Conservation (phyloP, 1,140 invertebrate species). For the Drosophila truncata region DNA sequence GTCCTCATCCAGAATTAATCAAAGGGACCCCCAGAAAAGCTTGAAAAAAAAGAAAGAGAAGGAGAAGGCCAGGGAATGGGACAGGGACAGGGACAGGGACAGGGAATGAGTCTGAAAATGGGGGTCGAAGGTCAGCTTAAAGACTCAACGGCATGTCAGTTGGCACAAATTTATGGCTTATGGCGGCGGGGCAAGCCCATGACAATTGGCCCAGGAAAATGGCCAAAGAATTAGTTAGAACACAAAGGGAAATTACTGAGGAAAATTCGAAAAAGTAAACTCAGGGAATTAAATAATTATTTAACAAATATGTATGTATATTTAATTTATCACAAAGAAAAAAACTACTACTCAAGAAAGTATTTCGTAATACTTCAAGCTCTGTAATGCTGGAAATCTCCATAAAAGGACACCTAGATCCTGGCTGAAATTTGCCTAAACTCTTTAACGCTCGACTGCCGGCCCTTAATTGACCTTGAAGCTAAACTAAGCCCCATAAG, state of each 20-base stretch:
- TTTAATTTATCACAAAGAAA: not conserved
- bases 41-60: not conserved
- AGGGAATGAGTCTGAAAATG: not conserved
- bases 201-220: conserved; percentile 26
- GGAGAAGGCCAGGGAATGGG: not conserved
- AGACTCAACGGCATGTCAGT: conserved; percentile 35
- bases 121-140: conserved; percentile 48
- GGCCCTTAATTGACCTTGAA: conserved; percentile 36
- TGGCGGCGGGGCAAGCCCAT: conserved; percentile 16
- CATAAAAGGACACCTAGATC: conserved; percentile 8
- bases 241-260: not conserved
- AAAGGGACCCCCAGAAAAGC: conserved; percentile 14
- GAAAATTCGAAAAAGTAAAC: not conserved
- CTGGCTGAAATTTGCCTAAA: conserved; percentile 30
- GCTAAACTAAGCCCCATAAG: conserved; percentile 30
- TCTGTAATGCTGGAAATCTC: not conserved
- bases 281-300: not conserved
- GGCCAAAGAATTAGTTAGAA: conserved; percentile 29
- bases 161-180: conserved; percentile 46
- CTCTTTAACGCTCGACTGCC: conserved; percentile 21
- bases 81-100: not conserved
- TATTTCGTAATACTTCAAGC: not conserved
- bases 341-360: not conserved
- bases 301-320: not conserved
- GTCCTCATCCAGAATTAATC: conserved; percentile 45